Conservation (phyloP, 37 sponge, comb jelly and placozoan species). For the Spongilla lacustris region DNA sequence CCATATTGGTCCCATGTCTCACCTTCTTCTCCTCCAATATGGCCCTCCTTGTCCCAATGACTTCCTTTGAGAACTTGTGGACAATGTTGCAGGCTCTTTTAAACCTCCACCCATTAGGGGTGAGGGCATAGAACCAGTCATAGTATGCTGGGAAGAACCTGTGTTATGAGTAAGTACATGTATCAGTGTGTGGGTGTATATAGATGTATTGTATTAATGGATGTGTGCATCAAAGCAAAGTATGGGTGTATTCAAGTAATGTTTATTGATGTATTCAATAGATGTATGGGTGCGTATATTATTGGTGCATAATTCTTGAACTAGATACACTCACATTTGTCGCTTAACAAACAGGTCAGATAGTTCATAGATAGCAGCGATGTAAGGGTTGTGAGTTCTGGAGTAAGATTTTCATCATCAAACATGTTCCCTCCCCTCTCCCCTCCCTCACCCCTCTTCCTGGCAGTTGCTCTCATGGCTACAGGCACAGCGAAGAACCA, state of each 20-base stretch:
- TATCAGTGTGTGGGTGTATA: too few species aligned
- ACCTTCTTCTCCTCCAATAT: constrained; percentile 52
- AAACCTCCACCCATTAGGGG: constrained; percentile 39
- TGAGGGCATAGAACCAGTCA: constrained; percentile 58
- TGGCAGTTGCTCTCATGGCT: constrained; percentile 87
- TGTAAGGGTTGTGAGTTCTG: constrained; percentile 56
- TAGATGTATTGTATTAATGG: too few species aligned
- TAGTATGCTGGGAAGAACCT: constrained; percentile 70
- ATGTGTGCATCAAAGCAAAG: too few species aligned
- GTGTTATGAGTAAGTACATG: too few species aligned
- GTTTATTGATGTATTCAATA: too few species aligned
- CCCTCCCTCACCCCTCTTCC: constrained; percentile 34
- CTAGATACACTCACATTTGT: constrained; percentile 46
- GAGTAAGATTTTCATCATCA: neutral
- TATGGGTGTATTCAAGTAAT: too few species aligned
- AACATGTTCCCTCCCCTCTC: neutral
- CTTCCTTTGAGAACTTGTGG: constrained; percentile 78
- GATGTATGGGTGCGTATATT: too few species aligned
- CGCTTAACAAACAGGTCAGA: constrained; percentile 29
- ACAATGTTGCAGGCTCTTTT: constrained; percentile 48
- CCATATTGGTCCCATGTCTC: neutral
- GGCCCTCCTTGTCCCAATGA: constrained; percentile 54
- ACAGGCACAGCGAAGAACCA: constrained; percentile 85
- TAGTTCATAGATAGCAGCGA: constrained; percentile 50
- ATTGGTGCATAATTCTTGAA: too few species aligned